Conservation (phyloP, 2,113 vertebrate species). For the Etheostoma spectabile region DNA sequence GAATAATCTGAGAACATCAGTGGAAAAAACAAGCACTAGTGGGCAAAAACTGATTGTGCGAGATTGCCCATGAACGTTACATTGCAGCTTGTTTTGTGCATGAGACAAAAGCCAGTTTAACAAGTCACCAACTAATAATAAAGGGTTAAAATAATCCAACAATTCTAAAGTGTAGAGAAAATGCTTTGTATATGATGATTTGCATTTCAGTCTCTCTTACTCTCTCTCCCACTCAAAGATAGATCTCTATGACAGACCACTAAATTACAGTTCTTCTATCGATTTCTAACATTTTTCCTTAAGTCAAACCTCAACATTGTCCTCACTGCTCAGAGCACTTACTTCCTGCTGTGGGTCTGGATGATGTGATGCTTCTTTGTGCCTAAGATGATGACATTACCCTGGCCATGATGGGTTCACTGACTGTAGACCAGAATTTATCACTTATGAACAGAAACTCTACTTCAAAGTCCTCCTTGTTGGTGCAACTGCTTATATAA, state of each 20-base stretch:
- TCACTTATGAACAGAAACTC: neutral
- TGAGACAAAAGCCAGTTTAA: neutral
- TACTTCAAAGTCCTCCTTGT: neutral
- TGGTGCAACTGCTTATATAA: neutral
- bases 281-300: slow-evolving; percentile 20
- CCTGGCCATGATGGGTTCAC: neutral
- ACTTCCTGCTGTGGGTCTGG: neutral
- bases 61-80: too few relatives aligned
- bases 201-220: neutral
- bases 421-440: neutral
- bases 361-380: neutral
- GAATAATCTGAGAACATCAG: too few relatives aligned
- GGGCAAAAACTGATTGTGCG: too few relatives aligned
- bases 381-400: neutral
- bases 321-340: neutral
- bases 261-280: slow-evolving; percentile 15
- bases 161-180: neutral
- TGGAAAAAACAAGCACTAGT: too few relatives aligned
- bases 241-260: slow-evolving; percentile 8
- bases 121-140: slow-evolving; percentile 1
- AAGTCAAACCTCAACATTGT: slow-evolving; percentile 28
- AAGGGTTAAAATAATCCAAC: neutral
- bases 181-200: neutral
- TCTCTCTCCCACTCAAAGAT: neutral
- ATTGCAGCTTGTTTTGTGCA: too few relatives aligned